Conservation (phyloP, 2,113 vertebrate genomes). For the Meriones unguiculatus region DNA sequence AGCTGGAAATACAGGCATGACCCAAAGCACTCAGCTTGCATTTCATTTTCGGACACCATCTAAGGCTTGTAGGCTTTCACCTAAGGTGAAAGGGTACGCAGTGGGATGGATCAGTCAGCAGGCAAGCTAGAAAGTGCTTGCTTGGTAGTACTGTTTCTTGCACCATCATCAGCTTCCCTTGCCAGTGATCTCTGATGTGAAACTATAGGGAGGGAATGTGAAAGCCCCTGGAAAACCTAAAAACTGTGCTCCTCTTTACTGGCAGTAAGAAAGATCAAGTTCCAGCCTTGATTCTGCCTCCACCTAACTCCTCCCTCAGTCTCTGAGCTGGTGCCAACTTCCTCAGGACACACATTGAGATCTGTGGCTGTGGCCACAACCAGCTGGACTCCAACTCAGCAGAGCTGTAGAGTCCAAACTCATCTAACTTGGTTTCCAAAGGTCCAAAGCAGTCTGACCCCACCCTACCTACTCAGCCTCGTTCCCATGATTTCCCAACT, state of each 20-base stretch:
- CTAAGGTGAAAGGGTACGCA: background rate
- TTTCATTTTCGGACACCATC: slow-evolving; percentile 46
- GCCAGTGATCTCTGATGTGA: background rate
- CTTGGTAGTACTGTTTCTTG: background rate
- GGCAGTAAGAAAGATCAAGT: slow-evolving; percentile 57
- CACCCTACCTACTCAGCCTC: slow-evolving; percentile 81
- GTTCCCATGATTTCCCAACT: slow-evolving; percentile 82
- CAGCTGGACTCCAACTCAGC: background rate
- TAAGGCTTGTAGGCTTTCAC: background rate
- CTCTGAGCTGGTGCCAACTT: slow-evolving; percentile 56
- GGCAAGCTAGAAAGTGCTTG: background rate
- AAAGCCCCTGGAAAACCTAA: slow-evolving; percentile 24
- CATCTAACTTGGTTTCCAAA: slow-evolving; percentile 76
- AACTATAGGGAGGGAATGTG: background rate
- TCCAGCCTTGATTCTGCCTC: slow-evolving; percentile 47
- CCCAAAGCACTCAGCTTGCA: background rate
- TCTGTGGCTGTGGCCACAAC: slow-evolving; percentile 45
- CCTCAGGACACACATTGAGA: slow-evolving; percentile 67
- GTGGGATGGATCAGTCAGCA: background rate
- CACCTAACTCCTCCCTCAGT: slow-evolving; percentile 55
- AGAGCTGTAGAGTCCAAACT: slow-evolving; percentile 63
- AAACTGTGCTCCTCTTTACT: background rate
- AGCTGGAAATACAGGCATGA: background rate
- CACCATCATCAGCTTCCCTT: background rate
- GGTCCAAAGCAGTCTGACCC: slow-evolving; percentile 76